Evolutionary conservation across 2,888 invertebrate genomes (phyloP), one percentile per base, ranked within the genome.

Genomic region (Morpho helenor): DNA sequence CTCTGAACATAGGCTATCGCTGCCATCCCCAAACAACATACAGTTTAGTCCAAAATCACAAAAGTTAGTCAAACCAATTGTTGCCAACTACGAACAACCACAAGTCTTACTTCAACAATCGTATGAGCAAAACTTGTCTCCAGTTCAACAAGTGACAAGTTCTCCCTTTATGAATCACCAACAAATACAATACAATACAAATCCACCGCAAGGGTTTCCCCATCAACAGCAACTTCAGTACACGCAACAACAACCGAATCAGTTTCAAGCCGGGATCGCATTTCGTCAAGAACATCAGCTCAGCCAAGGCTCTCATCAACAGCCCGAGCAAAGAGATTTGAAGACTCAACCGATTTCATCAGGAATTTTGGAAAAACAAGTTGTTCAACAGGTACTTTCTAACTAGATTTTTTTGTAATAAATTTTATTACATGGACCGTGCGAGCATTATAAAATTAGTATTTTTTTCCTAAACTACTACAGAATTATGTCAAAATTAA

Each of bases 1-100:
- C 69, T 66, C 79, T 1, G 84, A 84, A 52, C 79, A 79, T 68
- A 79, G 81, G 56, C 68, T 77, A 43, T 72, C 74, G 39, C 72
- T 77, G 51, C 74, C 75, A 49, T 70, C 66, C 40, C 67, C 68
- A 41, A 68, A 67, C 43, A 52, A 67, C 7, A 56, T 75, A 48
- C 75, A 73, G 57, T 72, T 69, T 54, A 66, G 51, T 40, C 55
- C 67, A 10, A 71, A 72, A 44, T 64, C 68, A 7, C 68, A 65
- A 53, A 68, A 65, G 57, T 66, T 62, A 51, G 52, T 52, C 56
- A 69, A 64, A 49, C 49, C 56, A 7, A 48, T 56, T 5, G 10
- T 10, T 16, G 22, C 57, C 9, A 63, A 60, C 31, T 65, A 57
- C 31, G 60, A 57, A 8, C 67, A 63, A 50, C 56, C 64, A n/a